phyloP scores from a whole-genome alignment of 2,888 invertebrate genomes.

The Sminthurinus aureus region DNA sequence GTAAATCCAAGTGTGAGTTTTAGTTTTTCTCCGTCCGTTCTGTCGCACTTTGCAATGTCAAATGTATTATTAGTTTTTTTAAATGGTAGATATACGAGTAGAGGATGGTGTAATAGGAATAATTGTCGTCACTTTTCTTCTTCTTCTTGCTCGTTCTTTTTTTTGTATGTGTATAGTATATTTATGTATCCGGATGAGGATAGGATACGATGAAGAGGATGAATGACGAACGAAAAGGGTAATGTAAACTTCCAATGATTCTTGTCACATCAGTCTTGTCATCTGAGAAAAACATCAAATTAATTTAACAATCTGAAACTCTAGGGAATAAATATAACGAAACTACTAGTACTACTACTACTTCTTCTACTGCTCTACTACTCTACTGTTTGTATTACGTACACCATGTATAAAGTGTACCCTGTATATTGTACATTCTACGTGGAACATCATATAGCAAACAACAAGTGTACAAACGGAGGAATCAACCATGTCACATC shows the following conservation, averaged over 20 bases:
- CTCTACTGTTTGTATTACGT: background rate
- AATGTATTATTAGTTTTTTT: background rate
- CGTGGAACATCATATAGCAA: background rate
- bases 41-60: background rate
- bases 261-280: conserved; percentile 24
- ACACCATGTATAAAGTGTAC: background rate
- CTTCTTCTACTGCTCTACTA: too few species aligned
- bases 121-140: conserved; percentile 12
- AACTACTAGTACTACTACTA: too few species aligned
- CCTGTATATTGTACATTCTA: background rate
- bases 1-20: conserved; percentile 9
- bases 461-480: background rate
- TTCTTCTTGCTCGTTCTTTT: background rate
- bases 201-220: background rate
- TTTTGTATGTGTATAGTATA: too few species aligned
- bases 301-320: conserved; percentile 11
- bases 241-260: conserved; percentile 25
- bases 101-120: background rate
- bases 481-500: background rate
- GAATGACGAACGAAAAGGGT: conserved; percentile 4
- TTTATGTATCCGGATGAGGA: too few species aligned
- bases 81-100: background rate
- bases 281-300: conserved; percentile 23
- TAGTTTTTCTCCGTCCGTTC: background rate
- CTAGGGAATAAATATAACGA: background rate